Percentiles rank a stretch among this genome's conserved stretches.
Conservation (phyloP, 2,797 vertebrate species). For the Australoheros facetus region DNA sequence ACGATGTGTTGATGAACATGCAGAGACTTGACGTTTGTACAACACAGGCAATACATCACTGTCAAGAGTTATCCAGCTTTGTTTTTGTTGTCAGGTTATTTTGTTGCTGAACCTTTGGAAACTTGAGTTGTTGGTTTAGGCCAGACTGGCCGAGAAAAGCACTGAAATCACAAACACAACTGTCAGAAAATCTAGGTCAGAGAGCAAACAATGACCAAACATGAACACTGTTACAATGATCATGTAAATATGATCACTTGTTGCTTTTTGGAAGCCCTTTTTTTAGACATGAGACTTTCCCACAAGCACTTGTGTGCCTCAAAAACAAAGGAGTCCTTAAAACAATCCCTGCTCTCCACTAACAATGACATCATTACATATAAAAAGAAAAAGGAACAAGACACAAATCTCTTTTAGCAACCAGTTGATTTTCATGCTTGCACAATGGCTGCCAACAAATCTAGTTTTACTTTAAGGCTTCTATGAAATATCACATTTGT, state of each 20-base stretch:
- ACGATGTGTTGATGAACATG: neutral
- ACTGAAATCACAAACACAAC: neutral
- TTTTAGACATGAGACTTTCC: neutral
- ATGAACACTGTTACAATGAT: neutral
- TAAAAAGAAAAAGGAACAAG: neutral
- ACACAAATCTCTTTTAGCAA: neutral
- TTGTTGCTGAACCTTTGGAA: neutral
- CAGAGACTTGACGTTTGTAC: slow-evolving; percentile 11
- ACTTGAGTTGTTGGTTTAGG: neutral
- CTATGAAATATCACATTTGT: neutral
- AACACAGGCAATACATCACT: neutral
- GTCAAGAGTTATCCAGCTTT: slow-evolving; percentile 6
- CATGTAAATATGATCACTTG: neutral
- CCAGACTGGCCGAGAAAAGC: neutral
- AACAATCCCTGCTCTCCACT: neutral
- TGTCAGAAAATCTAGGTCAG: neutral
- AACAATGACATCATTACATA: neutral
- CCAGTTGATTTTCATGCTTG: neutral
- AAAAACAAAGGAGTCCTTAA: neutral
- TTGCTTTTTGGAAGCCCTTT: neutral
- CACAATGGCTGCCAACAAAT: neutral
- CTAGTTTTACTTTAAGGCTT: neutral
- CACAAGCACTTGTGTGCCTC: neutral
- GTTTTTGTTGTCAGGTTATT: neutral
- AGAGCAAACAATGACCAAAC: neutral